These are phyloP conservation scores for Stichodactyla helianthus DNA, from an alignment of 64 coral and sea anemone genomes.

Conservation along the genomic window DNA sequence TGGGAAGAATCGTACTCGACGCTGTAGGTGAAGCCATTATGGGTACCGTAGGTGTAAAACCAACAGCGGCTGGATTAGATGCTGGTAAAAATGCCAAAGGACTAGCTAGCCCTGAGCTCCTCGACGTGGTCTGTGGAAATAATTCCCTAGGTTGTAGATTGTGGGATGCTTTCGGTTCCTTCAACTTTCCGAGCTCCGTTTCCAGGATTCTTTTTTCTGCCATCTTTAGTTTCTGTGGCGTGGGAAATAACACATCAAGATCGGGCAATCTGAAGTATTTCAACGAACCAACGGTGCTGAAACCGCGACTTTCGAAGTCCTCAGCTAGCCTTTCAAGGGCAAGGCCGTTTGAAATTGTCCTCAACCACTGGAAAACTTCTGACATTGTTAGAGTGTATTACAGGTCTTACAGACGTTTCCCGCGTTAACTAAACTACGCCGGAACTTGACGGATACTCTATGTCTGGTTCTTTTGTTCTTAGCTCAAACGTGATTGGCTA, in stretches of 20 bases:
- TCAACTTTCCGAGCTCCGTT: not conserved
- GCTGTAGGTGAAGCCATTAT: not conserved
- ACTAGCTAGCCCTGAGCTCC: too few species aligned
- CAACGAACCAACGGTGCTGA: conserved; percentile 13
- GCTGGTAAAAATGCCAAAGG: not conserved
- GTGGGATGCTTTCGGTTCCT: not conserved
- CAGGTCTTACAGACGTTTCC: too few species aligned
- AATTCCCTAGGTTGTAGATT: conserved; percentile 2
- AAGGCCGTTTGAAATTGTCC: conserved; percentile 26
- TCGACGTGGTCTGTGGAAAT: not conserved
- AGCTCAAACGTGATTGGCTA: too few species aligned
- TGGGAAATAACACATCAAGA: conserved; percentile 34
- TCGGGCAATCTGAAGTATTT: conserved; percentile 28
- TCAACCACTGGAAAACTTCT: not conserved
- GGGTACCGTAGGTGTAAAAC: too few species aligned
- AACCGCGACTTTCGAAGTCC: conserved; percentile 43
- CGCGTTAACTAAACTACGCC: too few species aligned
- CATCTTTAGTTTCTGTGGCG: conserved; percentile 20
- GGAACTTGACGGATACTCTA: too few species aligned
- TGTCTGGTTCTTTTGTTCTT: too few species aligned
- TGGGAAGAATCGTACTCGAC: not conserved
- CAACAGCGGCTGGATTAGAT: too few species aligned
- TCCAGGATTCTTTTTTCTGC: conserved; percentile 40
- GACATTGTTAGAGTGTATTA: too few species aligned
- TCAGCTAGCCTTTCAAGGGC: conserved; percentile 1